Evolutionary conservation across 2,888 invertebrate species (phyloP), one percentile per base, ranked within the genome.

Genomic region (Quadriops clusia): DNA sequence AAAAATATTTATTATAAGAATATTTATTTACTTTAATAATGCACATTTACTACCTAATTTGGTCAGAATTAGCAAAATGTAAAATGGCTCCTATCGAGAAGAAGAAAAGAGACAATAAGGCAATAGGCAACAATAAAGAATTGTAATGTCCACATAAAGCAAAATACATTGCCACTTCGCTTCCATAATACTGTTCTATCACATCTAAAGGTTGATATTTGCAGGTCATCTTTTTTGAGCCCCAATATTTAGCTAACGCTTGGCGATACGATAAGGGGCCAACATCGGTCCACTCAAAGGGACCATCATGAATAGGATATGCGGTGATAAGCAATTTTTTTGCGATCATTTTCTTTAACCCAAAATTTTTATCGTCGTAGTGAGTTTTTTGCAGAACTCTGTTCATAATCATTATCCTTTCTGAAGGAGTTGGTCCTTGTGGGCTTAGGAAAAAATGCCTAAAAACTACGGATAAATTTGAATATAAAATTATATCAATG

Each of bases 161-260:
- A 44, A 70, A 71, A 43, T 69, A 70, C 26, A 71, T 56, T 1
- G 62, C 67, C 18, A 67, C 56, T 53, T 70, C 66, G 18, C 66
- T 61, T 3, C 71, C 71, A 43, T 64, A 68, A 45, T 71, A 71
- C 38, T 63, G 58, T 37, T 68, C 58, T 13, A 77, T 63, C 17
- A 71, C 52, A 48, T 70, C 66, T 6, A 74, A 45, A 1, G 77
- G 75, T 48, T 77, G 76, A 23, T 62, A 58, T 49, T 70, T 72
- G 47, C 65, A 67, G 58, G 66, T 67, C 28, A 59, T 58, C 16
- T 53, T 47, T 8, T 63, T 59, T 29, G 60, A 58, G 3, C 69
- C 72, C 77, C 77, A 77, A 37, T 67, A 63, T 37, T 63, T 59
- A 44, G 65, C 66, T 34, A 75, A 50, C 18, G 56, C 60, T 45